Conservation (phyloP, 2,888 invertebrate species). For the Leucozona laternaria region DNA sequence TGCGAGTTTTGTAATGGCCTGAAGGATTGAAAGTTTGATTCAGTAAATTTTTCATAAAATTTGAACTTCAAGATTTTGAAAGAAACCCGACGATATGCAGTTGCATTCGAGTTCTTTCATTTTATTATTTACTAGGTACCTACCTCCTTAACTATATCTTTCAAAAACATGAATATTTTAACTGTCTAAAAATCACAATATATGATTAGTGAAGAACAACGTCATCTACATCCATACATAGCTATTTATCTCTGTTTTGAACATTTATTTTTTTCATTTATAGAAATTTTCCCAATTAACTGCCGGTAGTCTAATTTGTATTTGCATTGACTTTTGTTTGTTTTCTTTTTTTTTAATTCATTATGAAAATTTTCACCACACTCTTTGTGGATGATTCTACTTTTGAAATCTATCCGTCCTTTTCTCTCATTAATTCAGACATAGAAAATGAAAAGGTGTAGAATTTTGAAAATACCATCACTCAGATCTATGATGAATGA, state of each 20-base stretch:
- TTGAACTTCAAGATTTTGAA: too few relatives aligned
- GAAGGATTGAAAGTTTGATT: too few relatives aligned
- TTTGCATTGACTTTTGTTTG: conserved; percentile 22
- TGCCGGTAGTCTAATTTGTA: conserved; percentile 50
- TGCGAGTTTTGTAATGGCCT: too few relatives aligned
- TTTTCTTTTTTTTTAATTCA: conserved; percentile 19
- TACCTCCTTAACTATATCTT: too few relatives aligned
- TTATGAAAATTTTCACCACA: conserved; percentile 47
- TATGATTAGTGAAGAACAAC: too few relatives aligned
- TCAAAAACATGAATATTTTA: too few relatives aligned
- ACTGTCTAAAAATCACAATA: too few relatives aligned
- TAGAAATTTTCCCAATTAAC: conserved; percentile 44
- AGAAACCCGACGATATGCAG: too few relatives aligned
- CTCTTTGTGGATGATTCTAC: conserved; percentile 10
- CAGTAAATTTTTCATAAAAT: too few relatives aligned
- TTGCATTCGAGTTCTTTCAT: too few relatives aligned
- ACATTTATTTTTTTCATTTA: conserved; percentile 1
- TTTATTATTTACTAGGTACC: too few relatives aligned
- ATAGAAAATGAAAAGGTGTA: conserved; percentile 27
- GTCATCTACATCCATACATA: neutral
- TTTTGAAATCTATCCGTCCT: neutral
- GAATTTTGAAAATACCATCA: conserved; percentile 55
- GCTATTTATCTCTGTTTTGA: conserved; percentile 3
- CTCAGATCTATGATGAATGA: conserved; percentile 29
- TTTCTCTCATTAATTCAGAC: conserved; percentile 33